Conservation (phyloP, 2,797 vertebrate genomes). For the Lateolabrax maculatus region DNA sequence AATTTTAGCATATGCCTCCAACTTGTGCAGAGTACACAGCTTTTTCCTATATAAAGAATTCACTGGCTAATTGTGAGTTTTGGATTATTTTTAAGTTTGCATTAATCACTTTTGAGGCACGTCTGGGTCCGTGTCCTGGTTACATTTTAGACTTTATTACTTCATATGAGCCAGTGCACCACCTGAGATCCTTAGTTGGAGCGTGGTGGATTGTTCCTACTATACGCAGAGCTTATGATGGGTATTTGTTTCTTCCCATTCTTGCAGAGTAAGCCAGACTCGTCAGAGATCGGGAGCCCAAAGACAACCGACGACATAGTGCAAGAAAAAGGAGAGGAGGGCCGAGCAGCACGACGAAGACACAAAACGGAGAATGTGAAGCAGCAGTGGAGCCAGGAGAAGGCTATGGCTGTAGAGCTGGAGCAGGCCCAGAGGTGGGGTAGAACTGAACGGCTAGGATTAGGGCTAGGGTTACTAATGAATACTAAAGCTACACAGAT, state of each 20-base stretch:
- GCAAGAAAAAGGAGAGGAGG: slow-evolving; percentile 93
- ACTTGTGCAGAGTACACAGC: too few species aligned
- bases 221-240: neutral
- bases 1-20: too few species aligned
- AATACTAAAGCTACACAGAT: neutral
- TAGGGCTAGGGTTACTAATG: too few species aligned
- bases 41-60: neutral
- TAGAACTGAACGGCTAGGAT: too few species aligned
- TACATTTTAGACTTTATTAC: neutral
- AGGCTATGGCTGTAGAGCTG: slow-evolving; percentile 84
- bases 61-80: too few species aligned
- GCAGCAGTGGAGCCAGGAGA: slow-evolving; percentile 92
- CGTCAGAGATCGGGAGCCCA: slow-evolving; percentile 91
- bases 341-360: slow-evolving; percentile 87
- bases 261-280: slow-evolving; percentile 95
- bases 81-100: neutral
- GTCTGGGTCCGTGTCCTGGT: neutral
- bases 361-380: slow-evolving; percentile 97
- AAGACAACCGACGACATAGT: slow-evolving; percentile 99
- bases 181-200: neutral
- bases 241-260: neutral
- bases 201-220: neutral
- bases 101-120: neutral
- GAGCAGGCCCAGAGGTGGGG: slow-evolving; percentile 90
- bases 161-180: neutral